A percentile compares a stretch with the other conserved stretches of the same genome.
Conservation (phyloP, 2,797 vertebrate species). For the Phoeniculus purpureus region DNA sequence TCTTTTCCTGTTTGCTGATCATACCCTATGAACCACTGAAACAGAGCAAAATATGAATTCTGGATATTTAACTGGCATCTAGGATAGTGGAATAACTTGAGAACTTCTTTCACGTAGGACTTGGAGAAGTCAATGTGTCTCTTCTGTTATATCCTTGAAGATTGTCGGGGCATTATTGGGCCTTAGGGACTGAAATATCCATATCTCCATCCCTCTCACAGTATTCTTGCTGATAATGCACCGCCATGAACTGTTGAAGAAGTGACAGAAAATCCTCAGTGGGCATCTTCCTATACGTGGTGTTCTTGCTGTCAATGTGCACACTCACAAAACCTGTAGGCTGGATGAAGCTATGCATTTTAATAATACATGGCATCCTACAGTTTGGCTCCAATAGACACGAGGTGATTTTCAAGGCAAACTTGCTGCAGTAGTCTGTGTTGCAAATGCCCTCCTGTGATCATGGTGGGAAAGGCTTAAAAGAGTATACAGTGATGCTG, state of each 20-base stretch:
- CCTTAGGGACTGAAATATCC: not conserved
- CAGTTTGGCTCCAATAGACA: not conserved
- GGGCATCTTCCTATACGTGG: not conserved
- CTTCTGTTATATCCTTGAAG: not conserved
- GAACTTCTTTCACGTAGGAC: not conserved
- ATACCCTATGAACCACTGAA: not conserved
- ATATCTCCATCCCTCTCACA: not conserved
- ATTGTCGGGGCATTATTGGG: not conserved
- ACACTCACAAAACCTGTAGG: not conserved
- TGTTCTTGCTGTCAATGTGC: not conserved
- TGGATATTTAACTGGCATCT: not conserved
- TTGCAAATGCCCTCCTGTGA: not conserved
- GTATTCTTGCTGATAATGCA: not conserved
- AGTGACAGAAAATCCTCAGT: not conserved
- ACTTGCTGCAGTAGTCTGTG: not conserved
- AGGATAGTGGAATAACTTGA: not conserved
- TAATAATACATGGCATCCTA: not conserved
- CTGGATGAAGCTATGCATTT: not conserved
- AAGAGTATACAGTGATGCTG: not conserved
- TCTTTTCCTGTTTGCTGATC: not conserved
- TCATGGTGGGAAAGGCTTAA: not conserved
- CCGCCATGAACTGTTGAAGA: not conserved
- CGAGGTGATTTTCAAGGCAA: not conserved
- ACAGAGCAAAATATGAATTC: not conserved
- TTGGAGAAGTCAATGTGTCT: not conserved